Evolutionary conservation across 2,113 vertebrate species (phyloP).

Genomic region (Cryptotis parvus): DNA sequence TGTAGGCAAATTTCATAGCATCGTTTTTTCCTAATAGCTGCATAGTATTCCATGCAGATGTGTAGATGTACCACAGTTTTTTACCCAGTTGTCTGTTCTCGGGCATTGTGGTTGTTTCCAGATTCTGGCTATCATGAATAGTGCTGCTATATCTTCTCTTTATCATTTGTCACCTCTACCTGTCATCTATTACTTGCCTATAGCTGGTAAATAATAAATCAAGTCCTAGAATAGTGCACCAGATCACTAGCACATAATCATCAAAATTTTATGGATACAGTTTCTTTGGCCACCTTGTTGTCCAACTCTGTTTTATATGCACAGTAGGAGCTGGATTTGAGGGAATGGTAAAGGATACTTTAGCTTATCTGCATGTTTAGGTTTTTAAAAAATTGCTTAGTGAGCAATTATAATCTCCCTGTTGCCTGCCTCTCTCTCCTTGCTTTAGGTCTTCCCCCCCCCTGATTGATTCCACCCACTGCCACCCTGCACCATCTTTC

Average conservation of each 20-base stretch:
- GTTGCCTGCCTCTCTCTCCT: too few species aligned
- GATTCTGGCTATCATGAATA: too few species aligned
- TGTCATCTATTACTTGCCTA: neutral
- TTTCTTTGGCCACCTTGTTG: neutral
- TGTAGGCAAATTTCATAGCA: too few species aligned
- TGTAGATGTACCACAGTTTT: too few species aligned
- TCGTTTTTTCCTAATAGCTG: too few species aligned
- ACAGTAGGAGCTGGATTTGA: neutral
- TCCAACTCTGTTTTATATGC: neutral
- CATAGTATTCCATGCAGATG: too few species aligned
- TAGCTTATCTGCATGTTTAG: neutral
- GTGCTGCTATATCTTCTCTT: neutral
- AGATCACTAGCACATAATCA: neutral
- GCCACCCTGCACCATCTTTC: neutral
- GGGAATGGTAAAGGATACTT: neutral
- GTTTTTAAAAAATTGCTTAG: neutral
- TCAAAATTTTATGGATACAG: neutral
- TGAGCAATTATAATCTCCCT: neutral
- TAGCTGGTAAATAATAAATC: neutral
- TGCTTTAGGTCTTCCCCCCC: neutral
- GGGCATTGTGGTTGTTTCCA: too few species aligned
- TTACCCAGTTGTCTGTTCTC: too few species aligned
- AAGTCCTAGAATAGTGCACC: neutral
- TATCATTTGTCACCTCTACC: neutral
- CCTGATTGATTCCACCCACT: neutral